phyloP scores from a whole-genome alignment of 2,113 vertebrate genomes.

The Brevimyrus niger region DNA sequence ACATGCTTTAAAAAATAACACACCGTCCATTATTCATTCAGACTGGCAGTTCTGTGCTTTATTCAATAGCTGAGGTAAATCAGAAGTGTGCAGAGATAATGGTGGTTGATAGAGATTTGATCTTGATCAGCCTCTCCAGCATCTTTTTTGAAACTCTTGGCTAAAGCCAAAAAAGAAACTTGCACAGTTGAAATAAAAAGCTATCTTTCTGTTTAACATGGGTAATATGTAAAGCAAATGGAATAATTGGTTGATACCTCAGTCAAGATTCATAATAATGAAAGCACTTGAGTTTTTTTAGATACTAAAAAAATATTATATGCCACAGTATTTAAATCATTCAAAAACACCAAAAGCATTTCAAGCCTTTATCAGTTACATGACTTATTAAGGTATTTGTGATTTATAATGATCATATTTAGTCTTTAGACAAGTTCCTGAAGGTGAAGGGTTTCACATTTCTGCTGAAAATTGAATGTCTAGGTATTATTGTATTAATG shows the following conservation, averaged over 20 bases:
- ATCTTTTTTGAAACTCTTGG: neutral
- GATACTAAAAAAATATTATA: neutral
- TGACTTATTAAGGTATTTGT: neutral
- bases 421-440: neutral
- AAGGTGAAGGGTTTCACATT: neutral
- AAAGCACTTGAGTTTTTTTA: neutral
- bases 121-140: neutral
- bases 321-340: neutral
- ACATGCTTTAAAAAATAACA: neutral
- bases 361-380: neutral
- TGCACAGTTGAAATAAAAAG: neutral
- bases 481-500: neutral
- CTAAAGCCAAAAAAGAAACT: neutral
- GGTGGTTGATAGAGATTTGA: neutral
- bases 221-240: neutral
- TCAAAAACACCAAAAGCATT: neutral
- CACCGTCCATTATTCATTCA: neutral
- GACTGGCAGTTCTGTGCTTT: neutral
- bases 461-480: neutral
- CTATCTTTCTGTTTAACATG: neutral
- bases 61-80: neutral
- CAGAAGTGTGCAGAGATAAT: neutral
- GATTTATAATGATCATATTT: neutral
- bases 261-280: neutral
- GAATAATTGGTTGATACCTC: neutral